Base-by-base conservation (phyloP, 1,140 invertebrate genomes). In the Drosophila grimshawi region DNA sequence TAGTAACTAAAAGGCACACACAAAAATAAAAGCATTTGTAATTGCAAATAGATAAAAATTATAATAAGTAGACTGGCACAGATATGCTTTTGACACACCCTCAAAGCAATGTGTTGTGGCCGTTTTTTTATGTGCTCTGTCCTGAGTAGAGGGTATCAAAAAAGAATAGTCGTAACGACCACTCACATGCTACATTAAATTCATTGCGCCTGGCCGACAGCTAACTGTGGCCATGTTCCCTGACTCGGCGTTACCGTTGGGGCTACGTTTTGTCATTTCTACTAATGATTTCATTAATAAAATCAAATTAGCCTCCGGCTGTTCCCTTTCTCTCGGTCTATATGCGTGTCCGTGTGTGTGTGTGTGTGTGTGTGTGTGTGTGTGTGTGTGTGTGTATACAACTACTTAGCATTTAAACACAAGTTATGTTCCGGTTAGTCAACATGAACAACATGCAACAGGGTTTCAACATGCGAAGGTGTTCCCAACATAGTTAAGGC, bases 221-320 rank as follows among this genome's bases (percentile, higher is more conserved):
- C 62, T 63, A 30, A 48, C 41, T 43, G 19, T 29, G 29, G 32
- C 59, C 51, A 33, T 62, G 59, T 61, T 19, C 0, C 57, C 66
- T 51, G 48, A 48, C 64, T 39, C 33, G 10, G 41, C 19, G 57
- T 70, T 65, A 72, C 69, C 69, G 62, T 68, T 60, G 60, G 60
- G 53, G 56, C 53, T 57, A 63, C 70, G 59, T 68, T 77, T 71
- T 79, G 76, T 72, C 63, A 62, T 76, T 64, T 80, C 63, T 35
- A 76, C 82, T 88, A 86, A 88, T 88, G 82, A 86, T 88, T 88
- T 86, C 83, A 86, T 86, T 86, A 86, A 86, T 78, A 86, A 86
- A 86, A 86, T 86, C 78, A 80, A 86, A 86, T 86, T 86, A 88
- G 82, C 67, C 65, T 68, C 57, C 59, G 35, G 43, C 49, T 29